Percentiles rank a stretch among this genome's conserved stretches.
Conservation (phyloP, 1,140 invertebrate genomes). For the Drosophila albomicans region DNA sequence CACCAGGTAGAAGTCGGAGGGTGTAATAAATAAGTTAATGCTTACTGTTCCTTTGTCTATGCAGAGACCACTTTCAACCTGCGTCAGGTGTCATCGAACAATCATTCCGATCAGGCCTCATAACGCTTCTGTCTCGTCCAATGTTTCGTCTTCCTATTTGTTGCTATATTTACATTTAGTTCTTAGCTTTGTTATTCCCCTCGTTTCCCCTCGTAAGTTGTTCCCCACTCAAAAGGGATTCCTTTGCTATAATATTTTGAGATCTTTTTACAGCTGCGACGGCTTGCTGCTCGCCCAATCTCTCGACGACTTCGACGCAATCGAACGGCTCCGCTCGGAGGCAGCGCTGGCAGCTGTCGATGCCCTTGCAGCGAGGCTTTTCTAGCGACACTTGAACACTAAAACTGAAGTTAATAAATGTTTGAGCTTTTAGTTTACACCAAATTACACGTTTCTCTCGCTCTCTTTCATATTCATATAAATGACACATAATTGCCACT, state of each 20-base stretch:
- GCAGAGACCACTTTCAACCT: slow-evolving; percentile 81
- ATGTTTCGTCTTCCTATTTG: slow-evolving; percentile 52
- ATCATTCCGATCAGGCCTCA: slow-evolving; percentile 80
- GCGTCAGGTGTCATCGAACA: slow-evolving; percentile 76
- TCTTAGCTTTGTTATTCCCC: not conserved
- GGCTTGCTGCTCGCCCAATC: slow-evolving; percentile 31
- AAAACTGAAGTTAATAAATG: slow-evolving; percentile 79
- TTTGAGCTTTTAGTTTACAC: slow-evolving; percentile 62
- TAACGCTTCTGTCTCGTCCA: slow-evolving; percentile 46
- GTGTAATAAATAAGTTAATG: slow-evolving; percentile 4
- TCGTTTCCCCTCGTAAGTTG: not conserved
- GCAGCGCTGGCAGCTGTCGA: slow-evolving; percentile 60
- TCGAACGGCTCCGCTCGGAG: slow-evolving; percentile 46
- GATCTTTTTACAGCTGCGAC: slow-evolving; percentile 9
- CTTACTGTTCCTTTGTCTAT: slow-evolving; percentile 37
- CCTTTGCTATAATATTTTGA: not conserved
- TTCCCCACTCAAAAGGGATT: not conserved
- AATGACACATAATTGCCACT: slow-evolving; percentile 74
- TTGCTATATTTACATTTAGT: slow-evolving; percentile 51
- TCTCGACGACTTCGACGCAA: slow-evolving; percentile 43
- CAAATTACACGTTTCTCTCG: slow-evolving; percentile 62
- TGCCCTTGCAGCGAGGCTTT: slow-evolving; percentile 60
- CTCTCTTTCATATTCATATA: slow-evolving; percentile 40
- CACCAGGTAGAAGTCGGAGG: slow-evolving; percentile 84
- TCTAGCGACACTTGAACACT: slow-evolving; percentile 45